Evolutionary conservation across 2,888 invertebrate species (phyloP).

Genomic region (Tanaodytes sp.): DNA sequence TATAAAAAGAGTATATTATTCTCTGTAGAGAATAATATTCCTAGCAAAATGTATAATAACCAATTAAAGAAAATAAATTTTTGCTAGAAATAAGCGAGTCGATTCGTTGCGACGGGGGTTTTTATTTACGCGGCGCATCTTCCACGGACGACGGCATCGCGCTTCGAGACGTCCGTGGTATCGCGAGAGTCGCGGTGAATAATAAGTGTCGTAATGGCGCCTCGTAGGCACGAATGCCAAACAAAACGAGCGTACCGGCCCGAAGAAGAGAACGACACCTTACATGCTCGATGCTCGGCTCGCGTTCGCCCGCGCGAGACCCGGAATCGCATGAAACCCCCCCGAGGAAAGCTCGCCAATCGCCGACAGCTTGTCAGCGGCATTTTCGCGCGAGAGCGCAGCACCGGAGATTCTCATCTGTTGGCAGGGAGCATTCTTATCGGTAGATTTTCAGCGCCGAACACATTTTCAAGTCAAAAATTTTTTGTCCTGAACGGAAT

Average conservation of each 20-base stretch:
- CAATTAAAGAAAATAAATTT: too few species aligned
- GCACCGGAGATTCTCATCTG: constrained; percentile 20
- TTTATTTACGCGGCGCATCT: too few species aligned
- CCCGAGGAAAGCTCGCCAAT: constrained; percentile 38
- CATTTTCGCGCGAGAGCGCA: constrained; percentile 52
- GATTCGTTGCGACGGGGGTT: too few species aligned
- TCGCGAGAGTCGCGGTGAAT: constrained; percentile 14
- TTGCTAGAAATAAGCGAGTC: too few species aligned
- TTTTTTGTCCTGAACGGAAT: too few species aligned
- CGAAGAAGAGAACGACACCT: constrained; percentile 26
- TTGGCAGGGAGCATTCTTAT: constrained; percentile 61
- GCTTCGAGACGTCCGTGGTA: too few species aligned
- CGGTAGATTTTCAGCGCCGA: constrained; percentile 50
- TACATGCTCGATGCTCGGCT: constrained; percentile 9
- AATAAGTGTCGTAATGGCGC: constrained; percentile 45
- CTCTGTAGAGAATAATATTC: too few species aligned
- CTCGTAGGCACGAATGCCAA: constrained; percentile 37
- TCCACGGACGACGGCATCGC: too few species aligned
- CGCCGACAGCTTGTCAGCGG: constrained; percentile 40
- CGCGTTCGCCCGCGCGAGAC: neutral
- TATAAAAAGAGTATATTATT: too few species aligned
- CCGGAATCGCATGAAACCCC: constrained; percentile 20
- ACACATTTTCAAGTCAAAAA: constrained; percentile 8
- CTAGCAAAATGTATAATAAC: too few species aligned
- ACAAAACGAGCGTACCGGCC: constrained; percentile 30